Conservation (phyloP, 2,888 invertebrate species). For the Caenorhabditis auriculariae region DNA sequence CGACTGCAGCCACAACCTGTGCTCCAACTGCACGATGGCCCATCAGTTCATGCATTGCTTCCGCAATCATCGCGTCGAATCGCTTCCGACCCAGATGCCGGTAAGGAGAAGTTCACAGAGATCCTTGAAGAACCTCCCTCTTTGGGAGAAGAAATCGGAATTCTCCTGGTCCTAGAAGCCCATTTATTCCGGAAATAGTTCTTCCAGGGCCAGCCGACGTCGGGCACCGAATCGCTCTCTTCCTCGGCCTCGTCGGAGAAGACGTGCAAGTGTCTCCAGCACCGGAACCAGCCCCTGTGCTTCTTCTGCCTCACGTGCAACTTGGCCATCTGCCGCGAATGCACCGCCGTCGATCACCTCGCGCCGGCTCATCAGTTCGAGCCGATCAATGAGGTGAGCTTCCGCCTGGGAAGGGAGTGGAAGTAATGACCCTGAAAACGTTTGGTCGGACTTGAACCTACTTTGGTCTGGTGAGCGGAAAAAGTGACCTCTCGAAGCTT, state of each 20-base stretch:
- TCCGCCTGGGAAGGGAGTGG: no score
- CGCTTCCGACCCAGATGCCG: conserved; percentile 10
- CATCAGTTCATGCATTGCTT: conserved; percentile 99
- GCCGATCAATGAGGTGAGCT: conserved; percentile 74
- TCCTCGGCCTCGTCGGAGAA: conserved; percentile 16
- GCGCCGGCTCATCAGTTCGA: conserved; percentile 79
- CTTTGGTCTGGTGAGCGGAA: no score
- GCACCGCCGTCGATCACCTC: conserved; percentile 81
- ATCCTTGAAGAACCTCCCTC: no score
- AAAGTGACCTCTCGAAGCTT: no score
- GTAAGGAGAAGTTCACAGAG: neutral
- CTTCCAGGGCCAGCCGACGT: no score
- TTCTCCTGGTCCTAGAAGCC: no score
- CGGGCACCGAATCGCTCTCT: conserved; percentile 1
- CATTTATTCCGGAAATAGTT: no score
- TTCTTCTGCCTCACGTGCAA: conserved; percentile 92
- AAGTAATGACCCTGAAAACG: no score
- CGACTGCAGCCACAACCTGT: conserved; percentile 92
- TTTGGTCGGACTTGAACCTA: no score
- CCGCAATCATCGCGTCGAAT: conserved; percentile 71
- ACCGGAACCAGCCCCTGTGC: conserved; percentile 77
- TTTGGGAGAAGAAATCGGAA: no score
- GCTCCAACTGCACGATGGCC: conserved; percentile 95
- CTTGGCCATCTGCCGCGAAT: conserved; percentile 90
- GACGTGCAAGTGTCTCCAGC: conserved; percentile 53